Conservation (phyloP, 2,113 vertebrate genomes). For the Callopanchax toddi region DNA sequence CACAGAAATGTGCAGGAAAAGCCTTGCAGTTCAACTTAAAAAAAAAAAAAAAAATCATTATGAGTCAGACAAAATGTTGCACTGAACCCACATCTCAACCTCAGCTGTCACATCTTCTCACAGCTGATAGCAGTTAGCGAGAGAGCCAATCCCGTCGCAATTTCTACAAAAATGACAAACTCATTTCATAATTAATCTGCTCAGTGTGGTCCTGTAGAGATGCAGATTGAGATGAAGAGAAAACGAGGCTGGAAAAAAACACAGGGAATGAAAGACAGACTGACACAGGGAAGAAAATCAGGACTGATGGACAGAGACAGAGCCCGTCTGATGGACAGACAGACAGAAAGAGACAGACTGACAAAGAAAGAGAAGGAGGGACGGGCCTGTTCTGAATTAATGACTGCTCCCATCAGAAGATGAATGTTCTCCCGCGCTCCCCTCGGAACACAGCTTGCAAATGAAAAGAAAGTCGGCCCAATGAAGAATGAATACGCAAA, state of each 20-base stretch:
- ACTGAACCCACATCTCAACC: not conserved
- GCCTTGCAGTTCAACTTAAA: too few relatives aligned
- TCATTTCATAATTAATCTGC: conserved; percentile 2
- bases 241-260: conserved; percentile 28
- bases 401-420: conserved; percentile 72
- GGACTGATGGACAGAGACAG: conserved; percentile 52
- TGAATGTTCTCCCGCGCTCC: conserved; percentile 66
- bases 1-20: too few relatives aligned
- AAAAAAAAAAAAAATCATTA: not conserved
- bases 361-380: conserved; percentile 60
- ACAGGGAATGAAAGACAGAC: conserved; percentile 24
- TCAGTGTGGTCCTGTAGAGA: conserved; percentile 3
- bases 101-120: not conserved
- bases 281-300: conserved; percentile 40
- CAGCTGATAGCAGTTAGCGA: conserved; percentile 1
- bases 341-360: conserved; percentile 60
- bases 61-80: not conserved
- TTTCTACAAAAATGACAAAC: not conserved
- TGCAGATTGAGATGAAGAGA: not conserved
- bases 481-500: conserved; percentile 74
- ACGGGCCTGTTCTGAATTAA: conserved; percentile 73
- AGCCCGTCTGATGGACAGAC: conserved; percentile 54
- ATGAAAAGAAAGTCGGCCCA: conserved; percentile 65
- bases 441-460: conserved; percentile 58
- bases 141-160: not conserved